Evolutionary conservation across 37 sponge, comb jelly and placozoan genomes (phyloP), one percentile per base, ranked within the genome.

Genomic region (Ephydatia muelleri): DNA sequence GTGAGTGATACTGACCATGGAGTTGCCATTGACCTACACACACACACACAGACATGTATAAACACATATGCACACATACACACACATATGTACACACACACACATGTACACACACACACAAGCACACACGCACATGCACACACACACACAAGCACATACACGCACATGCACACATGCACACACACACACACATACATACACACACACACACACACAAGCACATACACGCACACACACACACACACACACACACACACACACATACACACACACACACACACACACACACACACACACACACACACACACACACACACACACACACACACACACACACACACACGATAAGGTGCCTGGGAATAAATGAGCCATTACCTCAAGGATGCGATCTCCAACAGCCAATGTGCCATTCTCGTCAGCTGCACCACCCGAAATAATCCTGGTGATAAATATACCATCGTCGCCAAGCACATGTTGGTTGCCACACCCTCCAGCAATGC

Each of bases 401-500:
- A 97, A 88, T 0, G 76, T 80, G 3, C 96, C 94, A 29, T 95
- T 92, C 23, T 85, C 83, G 39, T 87, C 89, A 0, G 98, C 98
- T 13, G 89, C 88, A 19, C 96, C 96, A 11, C 82, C 88, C 0
- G 80, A 73, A 49, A 95, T 95, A 14, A 97, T 86, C 82, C 95
- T 95, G 69, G 98, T 95, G 33, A 97, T 77, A 79, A 95, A 97
- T n/a, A 97, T 93, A n/a, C 98, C 98, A 78, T 97, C 86, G 81
- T 97, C 96, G 2, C 86, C 96, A 27, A 80, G 37, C 12, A 91
- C 84, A 71, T 91, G 92, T 29, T 83, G 80, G 43, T 87, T 91
- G 49, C 84, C 88, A 31, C 43, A 73, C 22, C 98, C 98, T 3
- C 98, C 98, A 71, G 96, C 98, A 72, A 97, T 93, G 36, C 96